Conservation (phyloP, 35 echinoderm and acorn worm genomes). For the Ophiothrix spiculata region DNA sequence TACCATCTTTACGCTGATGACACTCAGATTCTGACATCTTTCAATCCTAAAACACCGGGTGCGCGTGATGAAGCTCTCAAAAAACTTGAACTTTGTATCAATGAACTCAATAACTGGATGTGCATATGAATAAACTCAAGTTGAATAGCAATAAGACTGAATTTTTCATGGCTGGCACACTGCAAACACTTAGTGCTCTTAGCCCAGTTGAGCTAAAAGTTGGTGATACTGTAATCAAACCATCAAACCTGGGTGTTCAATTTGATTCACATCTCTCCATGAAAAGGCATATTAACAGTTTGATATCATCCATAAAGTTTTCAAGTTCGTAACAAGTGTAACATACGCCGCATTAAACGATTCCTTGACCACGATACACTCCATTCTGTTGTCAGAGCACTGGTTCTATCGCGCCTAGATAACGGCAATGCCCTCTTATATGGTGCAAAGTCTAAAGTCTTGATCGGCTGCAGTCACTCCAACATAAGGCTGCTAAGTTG, state of each 20-base stretch:
- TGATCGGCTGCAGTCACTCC: constrained; percentile 5
- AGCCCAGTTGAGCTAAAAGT: not conserved
- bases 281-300: not conserved
- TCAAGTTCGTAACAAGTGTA: no score
- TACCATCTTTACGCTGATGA: no score
- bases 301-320: constrained; percentile 1
- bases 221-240: not conserved
- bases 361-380: not conserved
- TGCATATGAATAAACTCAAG: constrained; percentile 4
- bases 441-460: constrained; percentile 16
- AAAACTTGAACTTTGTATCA: not conserved
- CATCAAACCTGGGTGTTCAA: not conserved
- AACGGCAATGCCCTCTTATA: not conserved
- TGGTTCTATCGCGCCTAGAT: not conserved
- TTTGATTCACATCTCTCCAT: not conserved
- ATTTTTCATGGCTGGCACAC: not conserved
- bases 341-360: not conserved
- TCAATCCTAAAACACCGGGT: not conserved
- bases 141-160: not conserved
- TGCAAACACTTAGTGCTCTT: constrained; percentile 1
- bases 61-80: not conserved
- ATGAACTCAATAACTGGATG: constrained; percentile 4
- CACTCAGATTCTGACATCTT: no score
- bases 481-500: constrained; percentile 5
- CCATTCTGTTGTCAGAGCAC: not conserved